Base-by-base conservation (phyloP, 2,797 vertebrate species). In the Paratrypauchen microcephalus region DNA sequence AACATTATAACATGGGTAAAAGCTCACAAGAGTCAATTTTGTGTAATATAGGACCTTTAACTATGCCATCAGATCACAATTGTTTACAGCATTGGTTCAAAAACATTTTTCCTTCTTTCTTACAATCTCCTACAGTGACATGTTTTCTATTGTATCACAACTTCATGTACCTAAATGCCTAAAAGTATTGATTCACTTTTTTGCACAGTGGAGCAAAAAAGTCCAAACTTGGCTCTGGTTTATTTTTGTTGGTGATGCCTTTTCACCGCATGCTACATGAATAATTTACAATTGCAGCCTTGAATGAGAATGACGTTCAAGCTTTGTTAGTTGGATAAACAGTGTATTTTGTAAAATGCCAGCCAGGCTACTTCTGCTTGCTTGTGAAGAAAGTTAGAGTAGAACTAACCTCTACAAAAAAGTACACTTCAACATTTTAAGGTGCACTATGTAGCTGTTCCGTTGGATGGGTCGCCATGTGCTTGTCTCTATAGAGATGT, bases 231-330 rank as follows among this genome's bases (percentile, higher is more conserved):
- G 62, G 45, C 12, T 12, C 65, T 26, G 8, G 50, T 75, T 26
- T 64, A 13, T 65, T 32, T 68, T 39, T 69, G 32, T 71, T 45
- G 24, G 65, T 30, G 28, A 68, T 73, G 73, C 62, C 61, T 73
- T 68, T 62, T 75, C 69, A 56, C 36, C 80, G 85, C 75, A 83
- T 91, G 92, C 90, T 90, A 91, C 89, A 90, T 92, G 83, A 93
- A 93, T 89, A 83, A 58, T 68, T 70, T 64, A 75, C 81, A 24
- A 23, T 80, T 87, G 79, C 73, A 64, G 69, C 67, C 68, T 65
- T 76, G 68, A 78, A 77, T 86, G 76, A 77, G 47, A 58, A 23
- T 48, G 30, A 36, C 30, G 58, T 65, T 74, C 30, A 57, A 57
- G 55, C 55, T 7, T 36, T n/a, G 18, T 60, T n/a, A n/a, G 26